Evolutionary conservation across 2,888 invertebrate species (phyloP).

Genomic region (Agonopterix subpropinquella): DNA sequence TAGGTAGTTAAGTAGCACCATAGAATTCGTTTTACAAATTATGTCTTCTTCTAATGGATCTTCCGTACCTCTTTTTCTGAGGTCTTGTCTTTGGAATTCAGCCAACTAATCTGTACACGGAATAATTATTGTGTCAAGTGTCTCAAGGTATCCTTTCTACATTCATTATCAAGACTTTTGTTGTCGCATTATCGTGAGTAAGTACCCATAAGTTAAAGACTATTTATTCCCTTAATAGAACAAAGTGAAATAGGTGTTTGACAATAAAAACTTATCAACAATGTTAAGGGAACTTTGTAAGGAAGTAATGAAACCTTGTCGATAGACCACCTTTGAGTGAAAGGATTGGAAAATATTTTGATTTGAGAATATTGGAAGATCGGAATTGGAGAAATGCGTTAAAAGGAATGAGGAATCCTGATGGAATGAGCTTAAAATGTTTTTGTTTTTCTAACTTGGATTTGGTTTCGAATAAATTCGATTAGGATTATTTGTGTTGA

Average conservation of each 20-base stretch:
- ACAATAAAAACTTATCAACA: conserved; percentile 56
- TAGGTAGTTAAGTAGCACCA: too few relatives aligned
- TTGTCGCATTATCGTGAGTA: conserved; percentile 25
- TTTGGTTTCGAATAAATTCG: too few relatives aligned
- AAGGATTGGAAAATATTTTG: conserved; percentile 16
- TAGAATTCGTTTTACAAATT: too few relatives aligned
- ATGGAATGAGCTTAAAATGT: conserved; percentile 8
- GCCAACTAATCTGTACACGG: too few relatives aligned
- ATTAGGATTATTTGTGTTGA: too few relatives aligned
- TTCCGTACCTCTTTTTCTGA: too few relatives aligned
- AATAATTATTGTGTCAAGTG: too few relatives aligned
- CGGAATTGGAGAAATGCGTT: conserved; percentile 38
- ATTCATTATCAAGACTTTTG: neutral
- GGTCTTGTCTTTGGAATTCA: too few relatives aligned
- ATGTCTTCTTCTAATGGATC: too few relatives aligned
- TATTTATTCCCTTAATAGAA: conserved; percentile 40
- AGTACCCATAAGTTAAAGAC: conserved; percentile 29
- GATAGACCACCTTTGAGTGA: conserved; percentile 18
- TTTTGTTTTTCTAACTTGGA: too few relatives aligned
- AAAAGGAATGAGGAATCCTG: conserved; percentile 18
- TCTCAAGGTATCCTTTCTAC: too few relatives aligned
- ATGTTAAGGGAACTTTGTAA: conserved; percentile 31
- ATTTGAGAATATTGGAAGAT: conserved; percentile 30
- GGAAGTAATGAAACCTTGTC: conserved; percentile 10
- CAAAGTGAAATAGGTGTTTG: conserved; percentile 34